Base-by-base conservation (phyloP, 2,888 invertebrate species). In the Drosophila melanosoma region DNA sequence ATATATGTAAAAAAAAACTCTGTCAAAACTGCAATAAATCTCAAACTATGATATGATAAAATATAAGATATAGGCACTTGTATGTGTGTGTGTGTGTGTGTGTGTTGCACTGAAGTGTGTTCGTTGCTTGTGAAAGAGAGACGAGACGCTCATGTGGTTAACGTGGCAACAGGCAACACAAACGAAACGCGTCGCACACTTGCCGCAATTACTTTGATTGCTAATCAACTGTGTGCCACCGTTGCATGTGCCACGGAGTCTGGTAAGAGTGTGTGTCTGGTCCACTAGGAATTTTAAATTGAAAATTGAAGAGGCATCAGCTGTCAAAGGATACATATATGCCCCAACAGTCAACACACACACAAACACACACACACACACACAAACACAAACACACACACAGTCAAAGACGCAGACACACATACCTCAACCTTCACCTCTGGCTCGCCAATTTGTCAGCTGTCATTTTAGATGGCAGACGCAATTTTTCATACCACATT, bases 161-260 rank as follows among this genome's bases (percentile, higher is more conserved):
- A 32, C 38, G 40, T 66, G 48, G 64, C 56, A 29, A 29, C 74
- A 51, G 59, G 52, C 52, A 62, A 29, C 29, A 29, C 64, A 80
- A 68, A 63, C 58, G 65, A 61, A 78, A 65, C 71, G 48, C 29
- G 26, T 53, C 40, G 60, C 7, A 17, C 35, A 54, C 40, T 58
- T 59, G 42, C 52, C 65, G 61, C 84, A 87, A 87, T 87, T 81
- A 82, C 71, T 66, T 83, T 76, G 68, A 79, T 76, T 82, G 72
- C 70, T 59, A 72, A 79, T 83, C 73, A 84, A 79, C 20, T 60
- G 26, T 23, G 23, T 45, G 45, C 54, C 36, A 26, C 26, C 11
- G 23, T 38, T 38, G 26, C 29, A 29, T 26, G 26, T 29, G 29
- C 6, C 29, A 29, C 29, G 29, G 29, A 29, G 29, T 29, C 29